A percentile compares a stretch with the other conserved stretches of the same genome.
Evolutionary conservation across 2,888 invertebrate species (phyloP).

Genomic region (Melanostoma mellinum): DNA sequence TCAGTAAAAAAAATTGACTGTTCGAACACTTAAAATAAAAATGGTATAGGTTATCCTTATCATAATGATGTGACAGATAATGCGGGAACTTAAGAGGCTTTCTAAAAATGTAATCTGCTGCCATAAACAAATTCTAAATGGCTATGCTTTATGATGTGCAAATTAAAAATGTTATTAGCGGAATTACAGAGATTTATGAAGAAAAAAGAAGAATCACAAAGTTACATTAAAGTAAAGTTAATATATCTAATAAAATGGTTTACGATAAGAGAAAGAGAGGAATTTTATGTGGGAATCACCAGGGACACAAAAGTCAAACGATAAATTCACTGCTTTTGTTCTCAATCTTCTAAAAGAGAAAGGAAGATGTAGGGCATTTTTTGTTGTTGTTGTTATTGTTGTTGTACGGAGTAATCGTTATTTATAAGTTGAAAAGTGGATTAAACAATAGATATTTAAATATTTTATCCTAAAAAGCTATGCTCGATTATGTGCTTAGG

Average conservation of each 20-base stretch:
- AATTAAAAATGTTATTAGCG: slow-evolving; percentile 55
- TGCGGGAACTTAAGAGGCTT: slow-evolving; percentile 59
- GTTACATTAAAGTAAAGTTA: slow-evolving; percentile 25
- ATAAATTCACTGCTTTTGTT: too few species aligned
- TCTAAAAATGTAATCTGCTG: slow-evolving; percentile 41
- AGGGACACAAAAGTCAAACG: not conserved
- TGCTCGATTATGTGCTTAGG: too few species aligned
- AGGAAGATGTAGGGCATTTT: too few species aligned
- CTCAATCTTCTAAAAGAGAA: too few species aligned
- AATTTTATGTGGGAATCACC: not conserved
- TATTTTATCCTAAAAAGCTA: too few species aligned
- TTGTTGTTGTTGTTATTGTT: too few species aligned
- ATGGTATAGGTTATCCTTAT: slow-evolving; percentile 55
- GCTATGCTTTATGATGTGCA: slow-evolving; percentile 58
- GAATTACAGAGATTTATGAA: slow-evolving; percentile 28
- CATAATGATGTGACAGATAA: slow-evolving; percentile 56
- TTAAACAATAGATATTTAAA: too few species aligned
- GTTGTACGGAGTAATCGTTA: too few species aligned
- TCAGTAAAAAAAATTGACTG: slow-evolving; percentile 26
- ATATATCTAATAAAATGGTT: slow-evolving; percentile 32
- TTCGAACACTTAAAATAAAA: slow-evolving; percentile 38
- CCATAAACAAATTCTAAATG: slow-evolving; percentile 55
- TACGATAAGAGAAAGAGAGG: not conserved
- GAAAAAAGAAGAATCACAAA: slow-evolving; percentile 31
- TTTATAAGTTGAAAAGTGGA: too few species aligned